Evolutionary conservation across 2,888 invertebrate species (phyloP).

Genomic region (Euzophera pinguis): DNA sequence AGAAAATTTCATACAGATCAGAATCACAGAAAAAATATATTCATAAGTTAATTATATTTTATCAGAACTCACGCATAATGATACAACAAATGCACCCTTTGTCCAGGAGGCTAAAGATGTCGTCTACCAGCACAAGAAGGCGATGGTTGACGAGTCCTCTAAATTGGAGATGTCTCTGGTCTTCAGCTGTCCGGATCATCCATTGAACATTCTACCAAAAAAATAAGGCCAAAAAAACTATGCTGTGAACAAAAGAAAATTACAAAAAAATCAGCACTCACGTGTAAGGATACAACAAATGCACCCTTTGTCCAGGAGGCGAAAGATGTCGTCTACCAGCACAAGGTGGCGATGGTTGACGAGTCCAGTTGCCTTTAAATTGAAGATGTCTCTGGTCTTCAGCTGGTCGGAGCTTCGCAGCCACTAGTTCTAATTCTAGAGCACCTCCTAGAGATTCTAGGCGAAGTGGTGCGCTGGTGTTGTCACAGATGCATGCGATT

Average conservation of each 20-base stretch:
- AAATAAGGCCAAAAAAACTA: neutral
- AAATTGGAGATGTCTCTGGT: conserved; percentile 90
- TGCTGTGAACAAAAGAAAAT: neutral
- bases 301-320: conserved; percentile 47
- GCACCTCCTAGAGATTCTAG: conserved; percentile 57
- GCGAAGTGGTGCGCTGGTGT: conserved; percentile 65
- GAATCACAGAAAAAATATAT: no score
- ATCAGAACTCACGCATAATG: conserved; percentile 59
- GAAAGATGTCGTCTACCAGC: conserved; percentile 41
- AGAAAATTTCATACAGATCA: neutral
- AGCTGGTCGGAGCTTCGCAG: conserved; percentile 85
- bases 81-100: conserved; percentile 49
- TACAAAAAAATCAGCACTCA: conserved; percentile 25
- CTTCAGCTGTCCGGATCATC: conserved; percentile 87
- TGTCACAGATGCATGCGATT: conserved; percentile 90
- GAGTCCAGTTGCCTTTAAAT: conserved; percentile 83
- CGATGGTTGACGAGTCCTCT: conserved; percentile 63
- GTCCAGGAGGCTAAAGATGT: conserved; percentile 49
- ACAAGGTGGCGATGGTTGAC: conserved; percentile 32
- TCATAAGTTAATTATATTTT: no score
- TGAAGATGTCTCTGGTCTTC: conserved; percentile 91
- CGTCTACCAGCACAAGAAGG: conserved; percentile 39
- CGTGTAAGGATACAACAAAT: conserved; percentile 61
- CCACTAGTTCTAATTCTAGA: conserved; percentile 87
- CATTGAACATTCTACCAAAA: no score